Percentiles rank a stretch among this genome's conserved stretches.
phyloP scores from a whole-genome alignment of 2,888 invertebrate genomes.

The Allacma fusca region DNA sequence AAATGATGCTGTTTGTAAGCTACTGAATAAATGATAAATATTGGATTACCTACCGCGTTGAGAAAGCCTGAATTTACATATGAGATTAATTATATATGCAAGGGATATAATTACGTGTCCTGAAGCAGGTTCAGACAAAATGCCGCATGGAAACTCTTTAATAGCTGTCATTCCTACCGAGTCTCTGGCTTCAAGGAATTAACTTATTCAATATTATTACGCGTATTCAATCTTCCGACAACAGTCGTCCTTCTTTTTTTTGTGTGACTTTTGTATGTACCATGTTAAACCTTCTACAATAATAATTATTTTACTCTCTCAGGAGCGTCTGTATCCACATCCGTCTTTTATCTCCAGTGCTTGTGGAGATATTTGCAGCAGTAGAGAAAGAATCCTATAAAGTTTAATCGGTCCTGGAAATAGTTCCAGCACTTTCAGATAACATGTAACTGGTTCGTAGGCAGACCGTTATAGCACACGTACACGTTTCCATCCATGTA shows the following conservation, averaged over 20 bases:
- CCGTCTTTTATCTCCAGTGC: too few species aligned
- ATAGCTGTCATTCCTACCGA: constrained; percentile 8
- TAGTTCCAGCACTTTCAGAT: too few species aligned
- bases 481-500: too few species aligned
- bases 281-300: too few species aligned
- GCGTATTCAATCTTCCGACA: not conserved
- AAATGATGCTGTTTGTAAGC: constrained; percentile 26
- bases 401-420: too few species aligned
- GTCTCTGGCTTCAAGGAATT: not conserved
- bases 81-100: constrained; percentile 36
- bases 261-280: too few species aligned
- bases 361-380: too few species aligned
- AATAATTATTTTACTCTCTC: too few species aligned
- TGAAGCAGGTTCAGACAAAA: constrained; percentile 12
- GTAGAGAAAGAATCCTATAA: too few species aligned
- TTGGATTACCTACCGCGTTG: constrained; percentile 41
- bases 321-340: too few species aligned
- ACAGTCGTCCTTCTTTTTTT: not conserved
- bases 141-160: constrained; percentile 12
- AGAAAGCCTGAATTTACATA: constrained; percentile 37
- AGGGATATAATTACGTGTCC: constrained; percentile 24
- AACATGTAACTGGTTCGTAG: too few species aligned
- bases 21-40: constrained; percentile 19
- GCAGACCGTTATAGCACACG: too few species aligned
- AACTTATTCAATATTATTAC: constrained; percentile 12